Evolutionary conservation across 92 coral and sea anemone genomes (phyloP), one percentile per base, ranked within the genome.

Genomic region (Palythoa grandis): DNA sequence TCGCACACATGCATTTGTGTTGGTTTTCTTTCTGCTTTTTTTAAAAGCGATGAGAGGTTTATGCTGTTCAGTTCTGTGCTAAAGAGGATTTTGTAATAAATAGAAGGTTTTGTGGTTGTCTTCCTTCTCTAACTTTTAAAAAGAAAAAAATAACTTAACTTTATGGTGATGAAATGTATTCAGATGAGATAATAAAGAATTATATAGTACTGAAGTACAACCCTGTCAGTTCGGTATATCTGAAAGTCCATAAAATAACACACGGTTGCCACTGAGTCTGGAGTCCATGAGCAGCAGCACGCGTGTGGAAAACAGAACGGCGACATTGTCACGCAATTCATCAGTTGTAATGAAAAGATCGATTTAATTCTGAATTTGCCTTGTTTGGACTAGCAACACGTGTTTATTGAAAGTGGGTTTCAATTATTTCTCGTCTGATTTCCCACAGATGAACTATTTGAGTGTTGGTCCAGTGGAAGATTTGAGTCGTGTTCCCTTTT

Each of bases 131-230:
- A 69, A 69, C 47, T 25, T 69, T 25, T 22, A 66, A 78, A 20
- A 66, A 50, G 40, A 47, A 35, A 65, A 66, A 20, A 38, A 65
- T 48, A 63, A 65, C 58, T 63, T 43, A 25, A 80, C 85, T 25
- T 76, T 76, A 78, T 77, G 57, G 82, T 77, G 52, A 80, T 65
- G 38, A 39, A 65, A 65, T 11, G 85, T 80, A 48, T 48, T 53
- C 13, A 57, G 25, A 24, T 66, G 65, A 60, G 69, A 58, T 78
- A 78, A 78, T 78, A 78, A 78, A 78, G 52, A 78, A 13, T 78
- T 63, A 58, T 78, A 58, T 24, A 77, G 66, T 58, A 58, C 12
- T 37, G 3, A 2, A 17, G 10, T 57, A 58, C 52, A 14, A 4
- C 56, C 37, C 5, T 3, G 69, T 6, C 25, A 19, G 7, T 63